Evolutionary conservation across 2,888 invertebrate genomes (phyloP).

Genomic region (Autographa pulchrina): DNA sequence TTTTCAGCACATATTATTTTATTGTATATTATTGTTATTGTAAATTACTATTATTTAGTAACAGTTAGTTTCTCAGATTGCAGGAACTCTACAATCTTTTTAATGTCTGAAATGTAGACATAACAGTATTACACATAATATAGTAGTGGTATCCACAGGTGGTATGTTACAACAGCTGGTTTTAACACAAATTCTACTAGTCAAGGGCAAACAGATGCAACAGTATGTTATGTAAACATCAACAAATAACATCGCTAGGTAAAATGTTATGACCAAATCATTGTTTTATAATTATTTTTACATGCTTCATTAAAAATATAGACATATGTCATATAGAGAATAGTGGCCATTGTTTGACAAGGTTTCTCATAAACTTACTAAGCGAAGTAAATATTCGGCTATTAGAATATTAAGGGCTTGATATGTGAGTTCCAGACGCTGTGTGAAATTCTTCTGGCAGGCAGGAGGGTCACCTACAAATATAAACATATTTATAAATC

Average conservation of each 20-base stretch:
- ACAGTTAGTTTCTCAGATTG: too few species aligned
- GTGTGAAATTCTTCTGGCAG: conserved; percentile 79
- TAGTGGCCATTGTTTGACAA: too few species aligned
- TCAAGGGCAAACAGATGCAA: not conserved
- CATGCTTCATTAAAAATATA: too few species aligned
- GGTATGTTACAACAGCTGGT: not conserved
- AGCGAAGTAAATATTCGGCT: conserved; percentile 89
- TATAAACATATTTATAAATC: not conserved
- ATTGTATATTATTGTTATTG: too few species aligned
- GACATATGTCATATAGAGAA: too few species aligned
- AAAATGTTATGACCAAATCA: too few species aligned
- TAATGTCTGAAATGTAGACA: not conserved
- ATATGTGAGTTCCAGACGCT: conserved; percentile 84
- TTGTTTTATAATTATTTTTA: too few species aligned
- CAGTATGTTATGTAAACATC: not conserved
- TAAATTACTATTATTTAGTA: too few species aligned
- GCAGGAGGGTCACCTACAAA: conserved; percentile 75
- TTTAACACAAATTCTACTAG: not conserved
- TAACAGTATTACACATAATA: not conserved
- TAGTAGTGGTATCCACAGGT: not conserved
- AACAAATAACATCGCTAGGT: too few species aligned
- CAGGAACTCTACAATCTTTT: too few species aligned
- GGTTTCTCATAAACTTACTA: conserved; percentile 66
- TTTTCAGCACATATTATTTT: too few species aligned
- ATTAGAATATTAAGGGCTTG: conserved; percentile 91